Evolutionary conservation across 1,140 invertebrate species (phyloP).

Genomic region (Apis dorsata): DNA sequence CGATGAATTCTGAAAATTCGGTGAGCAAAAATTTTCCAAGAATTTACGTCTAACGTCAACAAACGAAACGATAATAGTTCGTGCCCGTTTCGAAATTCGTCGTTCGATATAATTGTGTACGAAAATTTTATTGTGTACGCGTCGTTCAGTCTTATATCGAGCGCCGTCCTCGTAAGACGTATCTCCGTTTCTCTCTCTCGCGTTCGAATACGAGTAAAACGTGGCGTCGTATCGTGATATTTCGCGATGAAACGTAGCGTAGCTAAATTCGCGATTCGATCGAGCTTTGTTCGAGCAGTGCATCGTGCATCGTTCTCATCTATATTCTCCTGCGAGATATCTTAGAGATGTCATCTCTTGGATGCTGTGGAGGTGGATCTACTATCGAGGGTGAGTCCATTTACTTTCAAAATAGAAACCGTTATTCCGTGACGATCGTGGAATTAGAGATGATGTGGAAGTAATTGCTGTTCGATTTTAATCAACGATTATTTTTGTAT

Average conservation of each 20-base stretch:
- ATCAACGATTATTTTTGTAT: neutral
- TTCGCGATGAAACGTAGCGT: neutral
- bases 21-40: neutral
- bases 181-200: neutral
- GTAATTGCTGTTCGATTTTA: neutral
- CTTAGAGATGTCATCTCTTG: neutral
- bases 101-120: neutral
- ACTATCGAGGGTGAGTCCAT: neutral
- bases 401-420: neutral
- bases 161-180: neutral
- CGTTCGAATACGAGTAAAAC: neutral
- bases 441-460: neutral
- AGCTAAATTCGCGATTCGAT: neutral
- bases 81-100: neutral
- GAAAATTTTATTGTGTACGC: neutral
- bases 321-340: neutral
- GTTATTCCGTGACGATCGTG: neutral
- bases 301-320: constrained; percentile 15
- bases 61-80: neutral
- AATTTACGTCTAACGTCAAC: neutral
- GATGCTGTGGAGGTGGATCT: neutral
- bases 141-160: neutral
- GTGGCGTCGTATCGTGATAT: neutral
- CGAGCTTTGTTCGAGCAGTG: constrained; percentile 18
- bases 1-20: neutral